These are phyloP conservation scores for Papilio helenus DNA, from an alignment of 1,140 invertebrate genomes.

Conservation along the genomic window DNA sequence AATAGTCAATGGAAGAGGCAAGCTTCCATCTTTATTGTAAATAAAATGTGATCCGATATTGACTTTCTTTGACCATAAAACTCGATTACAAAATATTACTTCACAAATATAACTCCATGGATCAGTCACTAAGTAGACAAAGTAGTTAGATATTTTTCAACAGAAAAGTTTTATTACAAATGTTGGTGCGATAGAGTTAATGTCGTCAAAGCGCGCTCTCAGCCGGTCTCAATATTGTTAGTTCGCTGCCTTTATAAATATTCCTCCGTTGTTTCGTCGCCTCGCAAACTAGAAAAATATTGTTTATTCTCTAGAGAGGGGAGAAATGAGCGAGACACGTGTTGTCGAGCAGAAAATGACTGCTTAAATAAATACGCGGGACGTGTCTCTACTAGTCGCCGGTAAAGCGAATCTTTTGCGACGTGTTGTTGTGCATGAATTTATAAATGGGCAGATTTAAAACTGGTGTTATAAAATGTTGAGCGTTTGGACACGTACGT, in stretches of 20 bases:
- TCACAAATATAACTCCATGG: not conserved
- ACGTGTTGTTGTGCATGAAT: constrained; percentile 1
- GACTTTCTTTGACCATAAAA: not conserved
- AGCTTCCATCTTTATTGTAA: not conserved
- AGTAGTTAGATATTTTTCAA: not conserved
- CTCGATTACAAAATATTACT: not conserved
- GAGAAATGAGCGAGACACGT: constrained; percentile 10
- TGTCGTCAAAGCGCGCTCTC: not conserved
- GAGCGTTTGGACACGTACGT: not conserved
- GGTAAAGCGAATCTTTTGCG: not conserved
- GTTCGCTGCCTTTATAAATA: constrained; percentile 15
- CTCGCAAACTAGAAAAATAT: constrained; percentile 14
- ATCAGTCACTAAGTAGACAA: not conserved
- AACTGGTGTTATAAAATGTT: not conserved
- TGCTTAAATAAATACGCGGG: constrained; percentile 23
- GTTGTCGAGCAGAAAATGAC: constrained; percentile 24
- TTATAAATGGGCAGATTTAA: not conserved
- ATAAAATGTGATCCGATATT: not conserved
- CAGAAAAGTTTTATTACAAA: not conserved
- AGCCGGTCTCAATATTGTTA: constrained; percentile 2
- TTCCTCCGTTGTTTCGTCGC: constrained; percentile 11
- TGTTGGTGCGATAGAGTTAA: constrained; percentile 2
- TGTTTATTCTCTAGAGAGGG: constrained; percentile 15
- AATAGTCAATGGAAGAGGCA: not conserved
- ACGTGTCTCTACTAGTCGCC: not conserved